These are phyloP conservation scores for Anastatus disparis DNA, from an alignment of 1,140 invertebrate species.

Conservation along the genomic window DNA sequence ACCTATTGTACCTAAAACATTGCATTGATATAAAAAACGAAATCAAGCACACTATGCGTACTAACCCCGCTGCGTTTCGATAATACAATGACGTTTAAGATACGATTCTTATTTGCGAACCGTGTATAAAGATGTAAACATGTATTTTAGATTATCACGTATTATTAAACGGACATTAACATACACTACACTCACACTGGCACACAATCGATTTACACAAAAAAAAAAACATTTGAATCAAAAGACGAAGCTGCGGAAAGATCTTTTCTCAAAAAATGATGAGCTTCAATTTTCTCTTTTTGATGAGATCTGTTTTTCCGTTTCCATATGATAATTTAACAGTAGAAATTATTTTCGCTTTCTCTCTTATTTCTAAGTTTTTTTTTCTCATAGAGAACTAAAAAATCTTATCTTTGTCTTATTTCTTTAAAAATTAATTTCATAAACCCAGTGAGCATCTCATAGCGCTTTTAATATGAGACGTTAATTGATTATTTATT, in stretches of 20 bases:
- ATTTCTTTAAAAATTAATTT: conserved; percentile 27
- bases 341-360: neutral
- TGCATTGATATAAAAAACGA: conserved; percentile 21
- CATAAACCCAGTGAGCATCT: conserved; percentile 27
- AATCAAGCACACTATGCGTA: conserved; percentile 12
- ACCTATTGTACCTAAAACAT: conserved; percentile 28
- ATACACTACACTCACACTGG: conserved; percentile 36
- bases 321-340: too few species aligned
- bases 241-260: conserved; percentile 45
- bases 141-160: conserved; percentile 65
- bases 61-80: conserved; percentile 47
- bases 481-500: conserved; percentile 16
- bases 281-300: conserved; percentile 46
- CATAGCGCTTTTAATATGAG: neutral
- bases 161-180: conserved; percentile 52
- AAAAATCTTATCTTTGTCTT: conserved; percentile 18
- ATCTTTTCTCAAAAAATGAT: conserved; percentile 45
- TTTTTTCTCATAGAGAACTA: neutral
- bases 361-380: neutral
- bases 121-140: conserved; percentile 62
- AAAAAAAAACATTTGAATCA: too few species aligned
- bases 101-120: conserved; percentile 53
- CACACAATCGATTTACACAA: conserved; percentile 46
- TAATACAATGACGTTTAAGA: conserved; percentile 54
- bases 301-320: neutral